Base-by-base conservation (phyloP, 2,888 invertebrate species). In the Melikaiella ostensackeni region DNA sequence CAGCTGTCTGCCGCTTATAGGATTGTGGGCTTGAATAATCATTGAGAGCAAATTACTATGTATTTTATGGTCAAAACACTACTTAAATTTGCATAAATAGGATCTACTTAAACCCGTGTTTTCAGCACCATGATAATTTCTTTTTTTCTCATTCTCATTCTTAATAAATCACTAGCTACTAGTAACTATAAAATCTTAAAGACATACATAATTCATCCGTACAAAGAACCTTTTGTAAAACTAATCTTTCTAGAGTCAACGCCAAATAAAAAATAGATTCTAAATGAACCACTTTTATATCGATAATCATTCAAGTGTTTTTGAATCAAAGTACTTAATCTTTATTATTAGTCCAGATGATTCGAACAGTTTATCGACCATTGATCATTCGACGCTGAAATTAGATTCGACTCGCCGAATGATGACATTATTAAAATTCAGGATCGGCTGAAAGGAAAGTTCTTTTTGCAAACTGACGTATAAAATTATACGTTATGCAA, bases 11-110 rank as follows among this genome's bases (percentile, higher is more conserved):
- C 46, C 27, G 30, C 27, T 50, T 70, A 64, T 64, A 42, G 46
- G 46, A 46, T 70, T 70, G 50, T 70, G 50, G 50, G 46, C 46
- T 70, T 70, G 70, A 70, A 70, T 70, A 70, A 70, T 70, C 70
- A 46, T 70, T 46, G 50, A 50, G 50, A 70, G 70, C 50, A 70
- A 70, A 70, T 70, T 70, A 70, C 50, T 46, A 30, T 46, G 46
- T 50, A 50, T 70, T 50, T 70, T 70, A 50, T 42, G 64, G n/a
- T 19, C 27, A 70, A 70, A 70, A 30, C 27, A 70, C 70, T 70
- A 46, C 30, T 38, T 70, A 70, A 70, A 70, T 70, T 70, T 30
- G 30, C 70, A 70, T 70, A 50, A 70, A 70, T 50, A 70, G 46
- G 5, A 50, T 70, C 27, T 59, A n/a, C 46, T 50, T 70, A 46